Conservation (phyloP, 2,113 vertebrate species). For the Salminus brasiliensis region DNA sequence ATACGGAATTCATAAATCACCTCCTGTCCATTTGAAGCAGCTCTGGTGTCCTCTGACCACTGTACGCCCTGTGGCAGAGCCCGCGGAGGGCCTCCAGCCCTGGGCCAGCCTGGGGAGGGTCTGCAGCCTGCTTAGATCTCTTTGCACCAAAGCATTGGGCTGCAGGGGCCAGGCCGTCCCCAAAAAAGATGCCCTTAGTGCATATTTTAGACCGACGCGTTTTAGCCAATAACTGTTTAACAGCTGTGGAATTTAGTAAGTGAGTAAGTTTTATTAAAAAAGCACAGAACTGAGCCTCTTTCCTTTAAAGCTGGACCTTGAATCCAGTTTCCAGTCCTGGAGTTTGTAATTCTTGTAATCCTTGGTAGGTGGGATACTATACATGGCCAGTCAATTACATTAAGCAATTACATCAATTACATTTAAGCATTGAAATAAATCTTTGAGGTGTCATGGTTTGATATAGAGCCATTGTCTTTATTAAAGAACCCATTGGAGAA, state of each 20-base stretch:
- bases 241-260: conserved; percentile 10
- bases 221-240: conserved; percentile 39
- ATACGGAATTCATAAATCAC: conserved; percentile 52
- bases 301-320: background rate
- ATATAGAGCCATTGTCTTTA: too few relatives aligned
- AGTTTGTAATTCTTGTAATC: too few relatives aligned
- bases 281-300: background rate
- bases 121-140: conserved; percentile 24
- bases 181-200: background rate
- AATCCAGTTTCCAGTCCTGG: too few relatives aligned
- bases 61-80: conserved; percentile 36
- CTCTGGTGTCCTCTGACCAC: conserved; percentile 27
- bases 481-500: too few relatives aligned
- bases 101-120: conserved; percentile 39
- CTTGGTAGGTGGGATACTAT: too few relatives aligned
- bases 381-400: too few relatives aligned
- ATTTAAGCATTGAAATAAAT: too few relatives aligned
- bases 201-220: conserved; percentile 34
- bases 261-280: background rate
- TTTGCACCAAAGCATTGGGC: conserved; percentile 3
- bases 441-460: too few relatives aligned
- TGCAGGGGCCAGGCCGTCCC: background rate
- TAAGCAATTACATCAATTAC: too few relatives aligned
- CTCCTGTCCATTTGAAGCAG: conserved; percentile 35
- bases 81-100: conserved; percentile 28